Conservation (phyloP, 92 coral and sea anemone genomes). For the Phenganax stokvisi region DNA sequence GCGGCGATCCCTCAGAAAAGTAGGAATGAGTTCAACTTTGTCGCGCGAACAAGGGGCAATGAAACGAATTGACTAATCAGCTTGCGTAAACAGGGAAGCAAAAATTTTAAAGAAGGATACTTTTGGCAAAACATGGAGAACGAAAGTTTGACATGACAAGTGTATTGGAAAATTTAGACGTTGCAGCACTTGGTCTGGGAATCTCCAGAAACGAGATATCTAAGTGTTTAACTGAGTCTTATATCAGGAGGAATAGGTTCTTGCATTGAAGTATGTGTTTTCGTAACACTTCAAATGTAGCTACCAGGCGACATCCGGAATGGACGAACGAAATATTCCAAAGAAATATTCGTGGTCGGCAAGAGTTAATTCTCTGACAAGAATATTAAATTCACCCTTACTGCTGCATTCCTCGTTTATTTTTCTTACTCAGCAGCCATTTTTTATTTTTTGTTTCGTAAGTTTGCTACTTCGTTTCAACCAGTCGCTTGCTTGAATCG, state of each 20-base stretch:
- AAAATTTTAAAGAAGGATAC: too few relatives aligned
- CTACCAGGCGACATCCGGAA: constrained; percentile 4
- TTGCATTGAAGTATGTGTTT: background rate
- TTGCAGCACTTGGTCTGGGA: background rate
- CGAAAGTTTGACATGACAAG: too few relatives aligned
- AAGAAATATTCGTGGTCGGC: constrained; percentile 2
- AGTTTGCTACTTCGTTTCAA: too few relatives aligned
- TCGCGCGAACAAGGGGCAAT: too few relatives aligned
- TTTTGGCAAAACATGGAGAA: too few relatives aligned
- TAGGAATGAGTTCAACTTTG: too few relatives aligned
- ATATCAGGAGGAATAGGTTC: background rate
- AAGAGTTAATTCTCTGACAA: background rate
- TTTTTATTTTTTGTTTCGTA: background rate
- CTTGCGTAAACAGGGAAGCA: too few relatives aligned
- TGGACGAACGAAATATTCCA: background rate
- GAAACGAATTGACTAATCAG: too few relatives aligned
- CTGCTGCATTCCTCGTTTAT: background rate
- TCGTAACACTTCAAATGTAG: background rate
- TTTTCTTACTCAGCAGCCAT: background rate
- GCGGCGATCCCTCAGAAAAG: too few relatives aligned
- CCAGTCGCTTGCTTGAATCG: background rate
- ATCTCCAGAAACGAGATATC: constrained; percentile 14
- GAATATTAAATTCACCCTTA: background rate
- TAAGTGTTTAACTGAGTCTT: background rate
- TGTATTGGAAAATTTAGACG: too few relatives aligned